Percentiles rank a stretch among this genome's conserved stretches.
phyloP scores from a whole-genome alignment of 2,888 invertebrate genomes.

The Aspidiotus destructor region DNA sequence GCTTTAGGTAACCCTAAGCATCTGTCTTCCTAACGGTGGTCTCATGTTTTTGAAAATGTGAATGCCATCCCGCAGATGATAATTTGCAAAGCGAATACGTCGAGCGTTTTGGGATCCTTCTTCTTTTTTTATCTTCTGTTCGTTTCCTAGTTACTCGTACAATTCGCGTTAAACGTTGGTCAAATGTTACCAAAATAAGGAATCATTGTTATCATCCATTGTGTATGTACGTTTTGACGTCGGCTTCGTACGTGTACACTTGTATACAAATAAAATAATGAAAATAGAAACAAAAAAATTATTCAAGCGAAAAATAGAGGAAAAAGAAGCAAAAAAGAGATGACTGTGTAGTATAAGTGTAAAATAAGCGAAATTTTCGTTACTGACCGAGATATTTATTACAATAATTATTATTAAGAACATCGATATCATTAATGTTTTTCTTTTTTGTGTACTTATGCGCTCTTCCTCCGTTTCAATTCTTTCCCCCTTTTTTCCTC shows the following conservation, averaged over 20 bases:
- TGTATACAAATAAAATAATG: not conserved
- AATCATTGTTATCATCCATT: not conserved
- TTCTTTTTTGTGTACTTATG: not conserved
- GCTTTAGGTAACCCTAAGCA: too few species aligned
- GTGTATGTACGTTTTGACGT: not conserved
- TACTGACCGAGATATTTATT: too few species aligned
- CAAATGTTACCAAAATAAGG: not conserved
- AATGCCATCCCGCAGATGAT: too few species aligned
- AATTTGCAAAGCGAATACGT: not conserved
- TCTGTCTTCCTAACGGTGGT: too few species aligned
- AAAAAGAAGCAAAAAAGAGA: not conserved
- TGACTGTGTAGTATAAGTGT: too few species aligned
- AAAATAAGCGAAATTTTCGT: too few species aligned
- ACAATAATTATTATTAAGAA: not conserved
- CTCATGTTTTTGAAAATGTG: too few species aligned
- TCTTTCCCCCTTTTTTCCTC: constrained; percentile 4
- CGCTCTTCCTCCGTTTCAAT: not conserved
- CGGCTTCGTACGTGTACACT: not conserved
- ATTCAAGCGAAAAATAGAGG: not conserved
- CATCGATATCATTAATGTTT: constrained; percentile 3
- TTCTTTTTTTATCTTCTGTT: not conserved
- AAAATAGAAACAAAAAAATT: constrained; percentile 12
- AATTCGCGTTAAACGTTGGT: not conserved
- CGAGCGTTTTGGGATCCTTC: not conserved
- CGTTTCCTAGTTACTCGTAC: not conserved